These are phyloP conservation scores for Epicauta chinensis DNA, from an alignment of 1,140 invertebrate species.

Conservation along the genomic window DNA sequence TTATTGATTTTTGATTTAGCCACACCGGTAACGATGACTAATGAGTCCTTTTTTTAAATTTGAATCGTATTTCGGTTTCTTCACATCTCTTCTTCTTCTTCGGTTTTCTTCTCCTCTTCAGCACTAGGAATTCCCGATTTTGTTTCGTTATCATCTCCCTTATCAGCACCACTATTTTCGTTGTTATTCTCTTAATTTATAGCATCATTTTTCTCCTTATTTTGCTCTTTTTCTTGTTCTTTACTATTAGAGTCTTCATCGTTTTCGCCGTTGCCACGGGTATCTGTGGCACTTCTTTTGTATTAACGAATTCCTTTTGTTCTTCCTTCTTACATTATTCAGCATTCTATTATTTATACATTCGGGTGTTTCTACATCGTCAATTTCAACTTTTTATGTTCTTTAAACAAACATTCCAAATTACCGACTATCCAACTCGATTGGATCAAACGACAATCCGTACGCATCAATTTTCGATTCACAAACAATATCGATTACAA, in stretches of 20 bases:
- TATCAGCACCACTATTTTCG: conserved; percentile 40
- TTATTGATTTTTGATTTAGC: conserved; percentile 75
- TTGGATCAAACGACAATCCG: conserved; percentile 55
- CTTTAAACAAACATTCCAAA: conserved; percentile 45
- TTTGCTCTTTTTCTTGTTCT: conserved; percentile 57
- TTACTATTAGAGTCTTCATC: conserved; percentile 54
- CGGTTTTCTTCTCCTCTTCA: conserved; percentile 58
- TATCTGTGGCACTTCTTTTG: conserved; percentile 63
- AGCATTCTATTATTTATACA: conserved; percentile 88
- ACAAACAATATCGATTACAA: conserved; percentile 40
- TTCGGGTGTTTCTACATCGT: conserved; percentile 95
- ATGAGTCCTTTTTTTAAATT: conserved; percentile 47
- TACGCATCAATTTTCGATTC: conserved; percentile 52
- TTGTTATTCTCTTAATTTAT: conserved; percentile 34
- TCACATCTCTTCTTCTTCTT: conserved; percentile 41
- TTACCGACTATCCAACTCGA: conserved; percentile 64
- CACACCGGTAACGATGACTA: conserved; percentile 83
- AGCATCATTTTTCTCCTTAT: conserved; percentile 38
- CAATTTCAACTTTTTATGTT: conserved; percentile 64
- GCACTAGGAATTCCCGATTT: too few species aligned
- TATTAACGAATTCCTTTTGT: conserved; percentile 53
- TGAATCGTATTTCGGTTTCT: conserved; percentile 41
- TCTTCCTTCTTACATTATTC: conserved; percentile 87
- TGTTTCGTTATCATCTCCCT: conserved; percentile 21
- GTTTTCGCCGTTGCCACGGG: conserved; percentile 54